Percentiles rank a stretch among this genome's conserved stretches.
Evolutionary conservation across 2,797 vertebrate genomes (phyloP).

Genomic region (Alectoris magna): DNA sequence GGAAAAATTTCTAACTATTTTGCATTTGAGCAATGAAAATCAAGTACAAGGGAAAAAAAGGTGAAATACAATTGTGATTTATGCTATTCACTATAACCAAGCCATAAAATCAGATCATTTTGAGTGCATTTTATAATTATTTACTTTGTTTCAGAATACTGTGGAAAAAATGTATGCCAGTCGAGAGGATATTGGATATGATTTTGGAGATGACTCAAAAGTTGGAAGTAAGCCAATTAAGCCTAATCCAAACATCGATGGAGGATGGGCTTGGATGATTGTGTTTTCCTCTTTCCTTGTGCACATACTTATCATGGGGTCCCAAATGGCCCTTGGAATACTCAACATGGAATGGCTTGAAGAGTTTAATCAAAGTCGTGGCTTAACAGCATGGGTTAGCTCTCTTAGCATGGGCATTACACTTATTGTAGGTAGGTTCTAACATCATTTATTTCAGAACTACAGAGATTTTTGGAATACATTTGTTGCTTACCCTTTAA

Average conservation of each 20-base stretch:
- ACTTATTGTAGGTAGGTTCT: slow-evolving; percentile 82
- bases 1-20: slow-evolving; percentile 2
- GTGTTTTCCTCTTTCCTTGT: slow-evolving; percentile 84
- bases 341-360: slow-evolving; percentile 86
- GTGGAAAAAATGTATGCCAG: slow-evolving; percentile 79
- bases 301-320: slow-evolving; percentile 84
- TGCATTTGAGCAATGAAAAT: not conserved
- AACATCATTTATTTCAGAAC: not conserved
- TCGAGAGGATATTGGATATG: slow-evolving; percentile 77
- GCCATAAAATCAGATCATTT: not conserved
- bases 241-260: slow-evolving; percentile 77
- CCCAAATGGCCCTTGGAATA: slow-evolving; percentile 85
- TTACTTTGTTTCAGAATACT: slow-evolving; percentile 66
- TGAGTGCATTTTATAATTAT: not conserved
- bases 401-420: slow-evolving; percentile 86
- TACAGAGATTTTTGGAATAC: not conserved
- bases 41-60: not conserved
- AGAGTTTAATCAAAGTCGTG: slow-evolving; percentile 84
- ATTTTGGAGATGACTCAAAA: slow-evolving; percentile 77
- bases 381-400: slow-evolving; percentile 84
- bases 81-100: not conserved
- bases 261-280: slow-evolving; percentile 86
- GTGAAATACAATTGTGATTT: not conserved
- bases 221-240: slow-evolving; percentile 68
- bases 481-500: not conserved